These are phyloP conservation scores for Chaetodon trifasciatus DNA, from an alignment of 2,797 vertebrate genomes.

Conservation along the genomic window DNA sequence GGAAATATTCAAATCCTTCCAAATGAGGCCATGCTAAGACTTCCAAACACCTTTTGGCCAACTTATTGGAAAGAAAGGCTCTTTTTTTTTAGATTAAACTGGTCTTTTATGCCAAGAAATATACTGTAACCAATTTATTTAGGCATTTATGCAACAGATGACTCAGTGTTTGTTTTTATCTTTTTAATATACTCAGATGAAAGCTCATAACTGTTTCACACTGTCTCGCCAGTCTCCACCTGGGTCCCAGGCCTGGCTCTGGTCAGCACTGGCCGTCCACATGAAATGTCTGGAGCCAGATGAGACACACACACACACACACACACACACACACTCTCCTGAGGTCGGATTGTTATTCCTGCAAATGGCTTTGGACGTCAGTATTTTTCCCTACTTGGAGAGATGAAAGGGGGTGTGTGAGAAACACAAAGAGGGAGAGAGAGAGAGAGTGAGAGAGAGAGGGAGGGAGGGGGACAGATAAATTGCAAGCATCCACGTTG, in stretches of 20 bases:
- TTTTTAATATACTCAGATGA: constrained; percentile 33
- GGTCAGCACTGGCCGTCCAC: constrained; percentile 28
- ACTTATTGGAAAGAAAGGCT: constrained; percentile 13
- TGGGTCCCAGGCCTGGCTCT: constrained; percentile 55
- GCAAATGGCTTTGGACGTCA: constrained; percentile 72
- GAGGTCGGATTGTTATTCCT: constrained; percentile 60
- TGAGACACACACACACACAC: constrained; percentile 31
- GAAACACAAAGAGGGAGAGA: constrained; percentile 21
- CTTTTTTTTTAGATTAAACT: not conserved
- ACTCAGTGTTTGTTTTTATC: constrained; percentile 44
- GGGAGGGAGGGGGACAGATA: constrained; percentile 55
- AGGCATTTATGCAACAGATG: constrained; percentile 47
- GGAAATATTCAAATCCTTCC: constrained; percentile 14
- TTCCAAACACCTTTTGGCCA: constrained; percentile 16
- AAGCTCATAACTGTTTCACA: constrained; percentile 43
- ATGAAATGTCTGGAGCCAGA: constrained; percentile 48
- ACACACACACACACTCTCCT: constrained; percentile 26
- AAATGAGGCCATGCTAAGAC: constrained; percentile 1
- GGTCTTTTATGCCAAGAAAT: constrained; percentile 12
- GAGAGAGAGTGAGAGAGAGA: constrained; percentile 27
- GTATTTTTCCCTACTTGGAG: constrained; percentile 59
- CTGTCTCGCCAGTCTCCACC: constrained; percentile 55
- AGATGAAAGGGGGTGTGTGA: constrained; percentile 57
- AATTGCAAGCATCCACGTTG: constrained; percentile 66
- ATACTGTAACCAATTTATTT: constrained; percentile 27